These are phyloP conservation scores for Conger conger DNA, from an alignment of 2,113 vertebrate species.

Conservation along the genomic window DNA sequence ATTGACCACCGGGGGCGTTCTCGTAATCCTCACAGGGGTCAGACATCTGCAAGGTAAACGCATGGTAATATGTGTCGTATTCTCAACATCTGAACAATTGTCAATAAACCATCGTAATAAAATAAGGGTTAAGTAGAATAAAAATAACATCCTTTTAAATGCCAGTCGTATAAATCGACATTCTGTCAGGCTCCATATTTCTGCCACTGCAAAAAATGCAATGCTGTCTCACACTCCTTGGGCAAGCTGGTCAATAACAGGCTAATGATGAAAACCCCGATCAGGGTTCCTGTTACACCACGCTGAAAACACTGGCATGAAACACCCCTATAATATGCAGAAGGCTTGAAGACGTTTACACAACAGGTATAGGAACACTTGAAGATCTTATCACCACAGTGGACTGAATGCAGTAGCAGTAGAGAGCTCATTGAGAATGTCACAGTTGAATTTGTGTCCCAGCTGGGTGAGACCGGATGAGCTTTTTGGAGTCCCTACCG, in stretches of 20 bases:
- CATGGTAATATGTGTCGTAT: too few species aligned
- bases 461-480: neutral
- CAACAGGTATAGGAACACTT: too few species aligned
- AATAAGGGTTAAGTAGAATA: too few species aligned
- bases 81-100: too few species aligned
- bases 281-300: neutral
- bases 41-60: conserved; percentile 52
- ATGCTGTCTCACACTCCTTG: too few species aligned
- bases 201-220: too few species aligned
- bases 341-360: neutral
- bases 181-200: too few species aligned
- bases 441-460: neutral
- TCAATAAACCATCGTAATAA: too few species aligned
- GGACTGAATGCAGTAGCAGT: neutral
- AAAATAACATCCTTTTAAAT: too few species aligned
- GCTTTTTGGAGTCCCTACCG: neutral
- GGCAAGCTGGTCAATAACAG: too few species aligned
- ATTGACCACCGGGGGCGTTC: conserved; percentile 59
- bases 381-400: neutral
- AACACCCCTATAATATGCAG: neutral
- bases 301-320: neutral
- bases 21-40: conserved; percentile 49
- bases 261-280: neutral
- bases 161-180: too few species aligned
- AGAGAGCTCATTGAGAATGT: neutral